phyloP scores from a whole-genome alignment of 2,797 vertebrate species.

The Chelidonichthys spinosus region DNA sequence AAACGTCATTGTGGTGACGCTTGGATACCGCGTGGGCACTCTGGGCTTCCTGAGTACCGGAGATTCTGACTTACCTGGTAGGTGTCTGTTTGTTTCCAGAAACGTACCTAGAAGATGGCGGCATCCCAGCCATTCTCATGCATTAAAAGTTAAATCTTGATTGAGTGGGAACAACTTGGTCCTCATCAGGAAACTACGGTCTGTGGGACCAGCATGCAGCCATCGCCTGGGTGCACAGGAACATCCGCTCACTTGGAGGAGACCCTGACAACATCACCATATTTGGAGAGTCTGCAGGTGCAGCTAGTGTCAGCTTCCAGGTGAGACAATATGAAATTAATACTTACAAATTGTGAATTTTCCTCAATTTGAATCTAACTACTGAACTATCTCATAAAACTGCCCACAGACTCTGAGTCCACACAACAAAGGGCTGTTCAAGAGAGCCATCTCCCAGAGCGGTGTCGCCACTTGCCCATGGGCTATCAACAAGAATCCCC shows the following conservation, averaged over 20 bases:
- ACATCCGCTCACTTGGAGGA: conserved; percentile 93
- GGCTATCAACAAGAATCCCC: conserved; percentile 88
- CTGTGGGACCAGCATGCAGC: conserved; percentile 96
- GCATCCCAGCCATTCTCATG: rapidly evolving
- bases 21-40: conserved; percentile 91
- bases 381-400: neutral
- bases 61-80: conserved; percentile 89
- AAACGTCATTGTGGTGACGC: conserved; percentile 93
- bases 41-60: conserved; percentile 96
- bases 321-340: conserved; percentile 61
- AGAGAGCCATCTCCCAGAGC: conserved; percentile 94
- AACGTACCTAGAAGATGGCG: neutral
- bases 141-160: neutral
- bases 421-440: conserved; percentile 91
- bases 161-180: conserved; percentile 4
- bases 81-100: neutral
- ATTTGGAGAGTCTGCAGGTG: conserved; percentile 96
- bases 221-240: conserved; percentile 95
- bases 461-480: conserved; percentile 88
- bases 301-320: conserved; percentile 91
- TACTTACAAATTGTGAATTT: neutral
- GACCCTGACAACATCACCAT: conserved; percentile 92
- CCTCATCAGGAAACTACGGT: conserved; percentile 90
- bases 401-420: conserved; percentile 86
- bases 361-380: neutral